These are phyloP conservation scores for Peromyscus nudipes DNA, from an alignment of 2,797 vertebrate species.

Conservation along the genomic window DNA sequence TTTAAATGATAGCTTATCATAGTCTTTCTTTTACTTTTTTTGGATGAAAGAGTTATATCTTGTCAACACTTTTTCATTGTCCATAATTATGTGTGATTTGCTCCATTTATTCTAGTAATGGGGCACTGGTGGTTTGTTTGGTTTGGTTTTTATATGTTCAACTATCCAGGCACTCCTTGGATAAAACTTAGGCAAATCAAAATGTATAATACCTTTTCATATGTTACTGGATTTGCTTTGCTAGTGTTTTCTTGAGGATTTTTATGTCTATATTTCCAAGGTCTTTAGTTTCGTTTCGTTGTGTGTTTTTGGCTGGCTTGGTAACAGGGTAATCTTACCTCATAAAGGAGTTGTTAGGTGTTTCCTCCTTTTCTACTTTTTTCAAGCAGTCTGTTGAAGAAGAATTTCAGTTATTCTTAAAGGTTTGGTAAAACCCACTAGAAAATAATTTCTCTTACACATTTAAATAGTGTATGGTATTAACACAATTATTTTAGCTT, in stretches of 20 bases:
- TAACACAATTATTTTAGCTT: conserved; percentile 68
- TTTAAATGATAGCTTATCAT: conserved; percentile 39
- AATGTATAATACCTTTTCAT: not conserved
- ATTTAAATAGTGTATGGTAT: conserved; percentile 55
- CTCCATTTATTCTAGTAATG: not conserved
- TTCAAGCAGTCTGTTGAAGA: not conserved
- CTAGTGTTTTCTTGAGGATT: conserved; percentile 7
- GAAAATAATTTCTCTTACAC: conserved; percentile 62
- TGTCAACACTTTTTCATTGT: not conserved
- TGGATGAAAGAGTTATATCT: not conserved
- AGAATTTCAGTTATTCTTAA: conserved; percentile 57
- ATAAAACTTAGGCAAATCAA: conserved; percentile 17
- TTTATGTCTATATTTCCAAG: conserved; percentile 43
- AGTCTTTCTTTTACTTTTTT: not conserved
- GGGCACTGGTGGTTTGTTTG: not conserved
- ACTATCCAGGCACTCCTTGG: not conserved
- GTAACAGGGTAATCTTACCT: not conserved
- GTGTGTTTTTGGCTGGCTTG: conserved; percentile 19
- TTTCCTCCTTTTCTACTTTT: conserved; percentile 23
- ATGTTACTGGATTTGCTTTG: conserved; percentile 2
- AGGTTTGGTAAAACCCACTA: conserved; percentile 42
- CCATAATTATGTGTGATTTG: not conserved
- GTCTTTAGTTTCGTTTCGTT: not conserved
- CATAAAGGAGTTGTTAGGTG: not conserved
- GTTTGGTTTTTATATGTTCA: not conserved